phyloP scores from a whole-genome alignment of 2,888 invertebrate genomes.

The Amphipoea lucens region DNA sequence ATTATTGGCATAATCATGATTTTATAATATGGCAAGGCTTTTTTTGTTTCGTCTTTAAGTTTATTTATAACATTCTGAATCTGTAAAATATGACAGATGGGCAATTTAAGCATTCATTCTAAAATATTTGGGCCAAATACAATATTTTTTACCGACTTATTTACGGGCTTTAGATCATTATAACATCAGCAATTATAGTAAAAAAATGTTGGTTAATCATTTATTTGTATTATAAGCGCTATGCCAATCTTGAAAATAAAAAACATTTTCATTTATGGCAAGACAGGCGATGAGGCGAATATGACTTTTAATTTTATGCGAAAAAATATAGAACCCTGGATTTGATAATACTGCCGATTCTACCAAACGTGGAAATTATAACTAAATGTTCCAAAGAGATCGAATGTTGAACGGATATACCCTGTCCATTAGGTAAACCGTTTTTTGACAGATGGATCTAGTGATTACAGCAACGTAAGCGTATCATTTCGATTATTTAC shows the following conservation, averaged over 20 bases:
- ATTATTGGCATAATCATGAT: background rate
- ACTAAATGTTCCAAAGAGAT: constrained; percentile 1
- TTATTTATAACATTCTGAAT: background rate
- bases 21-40: background rate
- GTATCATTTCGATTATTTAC: too few relatives aligned
- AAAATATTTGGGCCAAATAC: background rate
- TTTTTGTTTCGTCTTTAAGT: background rate
- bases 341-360: background rate
- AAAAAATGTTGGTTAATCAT: too few relatives aligned
- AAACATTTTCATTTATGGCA: background rate
- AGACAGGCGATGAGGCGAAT: too few relatives aligned
- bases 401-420: background rate
- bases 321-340: background rate
- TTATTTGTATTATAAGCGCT: background rate
- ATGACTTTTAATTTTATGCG: constrained; percentile 1
- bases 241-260: background rate
- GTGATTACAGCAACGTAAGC: too few relatives aligned
- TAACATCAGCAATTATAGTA: background rate
- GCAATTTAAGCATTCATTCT: background rate
- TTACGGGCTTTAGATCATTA: background rate
- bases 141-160: background rate
- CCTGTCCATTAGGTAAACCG: too few relatives aligned
- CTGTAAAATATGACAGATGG: background rate
- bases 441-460: too few relatives aligned
- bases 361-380: constrained; percentile 9